phyloP scores from a whole-genome alignment of 2,797 vertebrate genomes.

The Uromys caudimaculatus region DNA sequence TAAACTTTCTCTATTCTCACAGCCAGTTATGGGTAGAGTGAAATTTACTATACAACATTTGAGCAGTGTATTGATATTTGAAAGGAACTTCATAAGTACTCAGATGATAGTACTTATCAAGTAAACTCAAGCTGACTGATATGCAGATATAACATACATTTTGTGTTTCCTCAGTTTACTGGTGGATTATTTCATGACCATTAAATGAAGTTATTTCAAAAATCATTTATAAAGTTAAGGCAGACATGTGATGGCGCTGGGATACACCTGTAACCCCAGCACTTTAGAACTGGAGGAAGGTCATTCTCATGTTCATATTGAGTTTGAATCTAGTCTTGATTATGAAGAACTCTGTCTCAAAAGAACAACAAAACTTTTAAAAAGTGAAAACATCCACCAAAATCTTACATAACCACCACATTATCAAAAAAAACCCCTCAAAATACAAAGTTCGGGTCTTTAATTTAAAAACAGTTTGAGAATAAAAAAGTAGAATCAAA shows the following conservation, averaged over 20 bases:
- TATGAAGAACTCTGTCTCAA: background rate
- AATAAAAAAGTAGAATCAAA: background rate
- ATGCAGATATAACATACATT: background rate
- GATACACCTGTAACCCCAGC: background rate
- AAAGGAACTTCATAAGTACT: background rate
- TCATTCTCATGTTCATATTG: background rate
- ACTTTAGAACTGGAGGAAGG: background rate
- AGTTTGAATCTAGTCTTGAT: no score
- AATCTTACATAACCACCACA: background rate
- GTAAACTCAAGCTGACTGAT: background rate
- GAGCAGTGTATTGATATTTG: background rate
- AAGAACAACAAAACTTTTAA: background rate
- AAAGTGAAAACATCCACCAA: background rate
- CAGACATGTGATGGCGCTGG: background rate
- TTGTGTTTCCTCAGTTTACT: background rate
- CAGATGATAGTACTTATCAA: background rate
- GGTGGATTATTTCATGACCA: background rate
- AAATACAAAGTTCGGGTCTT: background rate
- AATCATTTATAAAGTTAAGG: background rate
- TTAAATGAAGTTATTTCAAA: background rate
- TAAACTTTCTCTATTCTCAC: background rate
- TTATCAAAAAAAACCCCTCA: background rate
- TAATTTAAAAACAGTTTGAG: slow-evolving; percentile 31
- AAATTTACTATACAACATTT: background rate
- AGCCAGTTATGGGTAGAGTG: background rate